phyloP scores from a whole-genome alignment of 2,888 invertebrate species.

The Xestia c-nigrum region DNA sequence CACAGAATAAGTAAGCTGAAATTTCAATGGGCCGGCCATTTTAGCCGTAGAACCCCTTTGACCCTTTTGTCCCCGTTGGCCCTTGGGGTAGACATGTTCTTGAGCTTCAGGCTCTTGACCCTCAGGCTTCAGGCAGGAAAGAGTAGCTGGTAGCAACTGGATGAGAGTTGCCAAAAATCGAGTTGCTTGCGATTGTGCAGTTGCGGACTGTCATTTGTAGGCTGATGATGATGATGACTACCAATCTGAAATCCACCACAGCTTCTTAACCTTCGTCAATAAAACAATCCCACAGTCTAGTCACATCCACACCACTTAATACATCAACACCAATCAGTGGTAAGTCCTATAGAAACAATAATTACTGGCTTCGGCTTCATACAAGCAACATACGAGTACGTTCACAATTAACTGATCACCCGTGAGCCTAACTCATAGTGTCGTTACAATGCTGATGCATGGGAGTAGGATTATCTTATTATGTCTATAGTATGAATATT shows the following conservation, averaged over 20 bases:
- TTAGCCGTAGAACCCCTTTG: no score
- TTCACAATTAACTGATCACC: constrained; percentile 74
- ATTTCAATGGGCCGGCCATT: no score
- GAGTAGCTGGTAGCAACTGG: no score
- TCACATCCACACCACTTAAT: constrained; percentile 56
- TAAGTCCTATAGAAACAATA: constrained; percentile 32
- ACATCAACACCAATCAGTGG: constrained; percentile 61
- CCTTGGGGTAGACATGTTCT: no score
- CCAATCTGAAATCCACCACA: not conserved
- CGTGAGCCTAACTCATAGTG: constrained; percentile 64
- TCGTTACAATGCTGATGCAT: constrained; percentile 42
- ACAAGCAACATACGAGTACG: constrained; percentile 39
- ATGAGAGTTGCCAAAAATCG: no score
- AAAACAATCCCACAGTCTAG: not conserved
- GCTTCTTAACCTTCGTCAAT: not conserved
- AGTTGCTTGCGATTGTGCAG: no score
- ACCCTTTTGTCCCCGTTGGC: no score
- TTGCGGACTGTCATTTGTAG: no score
- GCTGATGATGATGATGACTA: no score
- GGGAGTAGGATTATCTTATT: constrained; percentile 47
- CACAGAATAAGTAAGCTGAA: no score
- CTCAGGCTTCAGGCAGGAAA: no score
- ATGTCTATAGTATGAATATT: not conserved
- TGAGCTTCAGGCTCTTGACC: no score
- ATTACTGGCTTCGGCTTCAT: constrained; percentile 18